Conservation (phyloP, 2,113 vertebrate genomes). For the Monarcha castaneiventris region DNA sequence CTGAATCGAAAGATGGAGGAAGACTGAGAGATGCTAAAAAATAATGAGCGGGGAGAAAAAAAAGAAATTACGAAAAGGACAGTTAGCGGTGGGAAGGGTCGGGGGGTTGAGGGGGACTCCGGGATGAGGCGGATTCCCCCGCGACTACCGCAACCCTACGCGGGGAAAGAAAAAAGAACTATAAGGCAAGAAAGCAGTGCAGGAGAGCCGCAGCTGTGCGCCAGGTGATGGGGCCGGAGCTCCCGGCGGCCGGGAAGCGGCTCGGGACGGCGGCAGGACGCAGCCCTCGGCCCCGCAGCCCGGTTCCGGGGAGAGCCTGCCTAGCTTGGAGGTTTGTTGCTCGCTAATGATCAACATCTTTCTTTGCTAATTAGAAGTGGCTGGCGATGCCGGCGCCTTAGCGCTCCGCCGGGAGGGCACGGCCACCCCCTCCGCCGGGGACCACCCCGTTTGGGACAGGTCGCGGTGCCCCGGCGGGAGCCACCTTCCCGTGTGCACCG, state of each 20-base stretch:
- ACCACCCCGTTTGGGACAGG: background rate
- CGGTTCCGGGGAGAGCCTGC: background rate
- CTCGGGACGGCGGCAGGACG: background rate
- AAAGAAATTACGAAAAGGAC: background rate
- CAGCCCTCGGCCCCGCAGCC: background rate
- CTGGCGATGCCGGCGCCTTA: background rate
- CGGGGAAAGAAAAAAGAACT: accelerated
- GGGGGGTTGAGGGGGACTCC: background rate
- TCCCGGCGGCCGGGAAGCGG: background rate
- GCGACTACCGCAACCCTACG: background rate
- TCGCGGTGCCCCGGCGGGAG: background rate
- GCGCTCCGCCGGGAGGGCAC: background rate
- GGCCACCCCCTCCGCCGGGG: background rate
- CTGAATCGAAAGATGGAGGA: background rate
- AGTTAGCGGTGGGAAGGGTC: background rate
- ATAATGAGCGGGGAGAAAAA: accelerated
- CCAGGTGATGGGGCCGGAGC: background rate
- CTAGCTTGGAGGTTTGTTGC: background rate
- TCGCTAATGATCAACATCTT: background rate
- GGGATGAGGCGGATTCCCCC: background rate
- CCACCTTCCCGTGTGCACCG: background rate
- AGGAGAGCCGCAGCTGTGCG: background rate
- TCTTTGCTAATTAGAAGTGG: background rate
- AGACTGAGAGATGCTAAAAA: background rate
- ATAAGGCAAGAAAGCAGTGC: background rate